Conservation (phyloP, 2,888 invertebrate genomes). For the Creontiades dilutus region DNA sequence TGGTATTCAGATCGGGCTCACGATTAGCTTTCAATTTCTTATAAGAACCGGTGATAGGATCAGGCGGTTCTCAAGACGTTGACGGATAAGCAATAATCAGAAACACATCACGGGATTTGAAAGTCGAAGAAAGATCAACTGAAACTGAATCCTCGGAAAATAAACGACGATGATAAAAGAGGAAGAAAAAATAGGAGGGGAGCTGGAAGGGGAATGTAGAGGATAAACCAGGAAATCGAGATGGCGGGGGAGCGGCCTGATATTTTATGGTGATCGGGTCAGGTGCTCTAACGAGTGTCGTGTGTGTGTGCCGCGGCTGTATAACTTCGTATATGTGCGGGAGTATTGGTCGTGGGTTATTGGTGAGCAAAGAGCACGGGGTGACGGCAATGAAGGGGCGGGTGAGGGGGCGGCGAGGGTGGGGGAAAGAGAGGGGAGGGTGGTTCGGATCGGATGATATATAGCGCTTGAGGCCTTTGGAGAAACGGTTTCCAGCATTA, state of each 20-base stretch:
- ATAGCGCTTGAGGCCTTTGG: background rate
- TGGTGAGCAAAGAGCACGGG: constrained; percentile 29
- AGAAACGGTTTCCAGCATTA: constrained; percentile 36
- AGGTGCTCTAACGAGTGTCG: constrained; percentile 6
- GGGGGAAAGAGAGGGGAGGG: too few relatives aligned
- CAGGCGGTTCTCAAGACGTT: too few relatives aligned
- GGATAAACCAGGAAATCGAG: constrained; percentile 17
- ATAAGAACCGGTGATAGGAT: too few relatives aligned
- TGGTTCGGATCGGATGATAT: constrained; percentile 13
- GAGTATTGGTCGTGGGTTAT: background rate
- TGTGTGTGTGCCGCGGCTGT: background rate
- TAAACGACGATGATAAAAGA: background rate
- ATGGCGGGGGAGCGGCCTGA: background rate
- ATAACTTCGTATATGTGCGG: background rate
- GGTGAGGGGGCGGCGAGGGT: too few relatives aligned
- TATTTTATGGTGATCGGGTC: constrained; percentile 42
- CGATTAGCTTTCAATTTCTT: too few relatives aligned
- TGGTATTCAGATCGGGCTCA: too few relatives aligned
- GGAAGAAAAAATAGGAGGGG: background rate
- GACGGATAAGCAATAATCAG: background rate
- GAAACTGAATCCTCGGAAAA: background rate
- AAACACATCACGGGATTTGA: background rate
- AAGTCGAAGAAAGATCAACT: background rate
- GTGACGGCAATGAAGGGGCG: background rate
- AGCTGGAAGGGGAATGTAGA: background rate